Evolutionary conservation across 2,113 vertebrate species (phyloP).

Genomic region (Collichthys lucidus): DNA sequence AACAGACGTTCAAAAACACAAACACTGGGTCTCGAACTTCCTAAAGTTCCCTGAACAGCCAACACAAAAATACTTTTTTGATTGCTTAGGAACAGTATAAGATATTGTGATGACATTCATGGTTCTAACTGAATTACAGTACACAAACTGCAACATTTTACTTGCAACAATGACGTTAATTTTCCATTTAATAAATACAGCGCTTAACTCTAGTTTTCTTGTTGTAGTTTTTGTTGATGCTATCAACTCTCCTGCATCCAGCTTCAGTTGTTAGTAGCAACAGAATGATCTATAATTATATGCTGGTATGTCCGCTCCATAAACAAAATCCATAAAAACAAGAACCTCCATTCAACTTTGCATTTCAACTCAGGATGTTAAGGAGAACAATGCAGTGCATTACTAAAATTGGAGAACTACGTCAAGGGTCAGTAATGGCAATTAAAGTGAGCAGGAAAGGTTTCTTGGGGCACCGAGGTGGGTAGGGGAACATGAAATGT

Average conservation of each 20-base stretch:
- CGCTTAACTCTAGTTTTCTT: not conserved
- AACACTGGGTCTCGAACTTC: not conserved
- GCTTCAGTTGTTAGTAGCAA: not conserved
- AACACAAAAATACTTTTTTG: not conserved
- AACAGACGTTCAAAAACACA: conserved; percentile 7
- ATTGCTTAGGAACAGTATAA: not conserved
- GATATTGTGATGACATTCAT: not conserved
- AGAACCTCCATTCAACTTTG: not conserved
- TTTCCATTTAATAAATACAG: not conserved
- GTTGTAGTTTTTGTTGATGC: not conserved
- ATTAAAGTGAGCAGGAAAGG: not conserved
- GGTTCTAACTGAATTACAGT: not conserved
- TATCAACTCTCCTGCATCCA: not conserved
- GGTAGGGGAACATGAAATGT: too few relatives aligned
- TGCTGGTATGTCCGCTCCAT: not conserved
- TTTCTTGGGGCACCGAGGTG: too few relatives aligned
- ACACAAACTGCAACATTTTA: not conserved
- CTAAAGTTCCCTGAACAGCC: not conserved
- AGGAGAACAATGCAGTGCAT: not conserved
- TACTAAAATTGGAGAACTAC: not conserved
- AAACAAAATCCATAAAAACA: not conserved
- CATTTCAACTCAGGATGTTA: not conserved
- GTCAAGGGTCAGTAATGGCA: not conserved
- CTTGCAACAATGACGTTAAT: not conserved
- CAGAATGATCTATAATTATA: not conserved